Evolutionary conservation across 2,888 invertebrate species (phyloP), one percentile per base, ranked within the genome.

Genomic region (Artemia sp.): DNA sequence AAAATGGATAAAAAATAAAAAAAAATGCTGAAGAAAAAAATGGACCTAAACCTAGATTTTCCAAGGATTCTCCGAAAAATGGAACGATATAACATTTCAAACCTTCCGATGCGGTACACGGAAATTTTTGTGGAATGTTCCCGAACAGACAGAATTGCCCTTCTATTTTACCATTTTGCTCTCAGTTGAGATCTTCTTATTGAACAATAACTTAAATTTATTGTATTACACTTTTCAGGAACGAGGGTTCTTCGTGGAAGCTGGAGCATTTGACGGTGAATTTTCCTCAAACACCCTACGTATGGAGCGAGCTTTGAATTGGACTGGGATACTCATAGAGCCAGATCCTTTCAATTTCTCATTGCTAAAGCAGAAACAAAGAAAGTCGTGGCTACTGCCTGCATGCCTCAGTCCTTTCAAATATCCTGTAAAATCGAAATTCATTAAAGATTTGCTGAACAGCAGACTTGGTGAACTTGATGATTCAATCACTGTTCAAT

Each of bases 241-340:
- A 69, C 51, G 58, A 12, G 69, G 69, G 12, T 51, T 66, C 12
- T 69, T 69, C 12, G 50, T 69, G 12, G 69, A 69, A n/a, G 51
- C 52, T 64, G 69, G 69, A 6, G 69, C 69, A 14, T 66, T 69
- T 51, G 58, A 69, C 12, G 69, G 69, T 14, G 66, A 69, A 69
- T 12, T 69, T n/a, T 24, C 11, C 53, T 69, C 69, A 1, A 38
- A 69, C 12, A 67, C 69, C 24, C 50, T 69, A 12, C 9, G 1
- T 12, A n/a, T 69, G 14, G 69, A 69, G 38, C 50, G 24, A 38
- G 12, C 51, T 8, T 12, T 19, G 1, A 64, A 64, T 14, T 69
- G 69, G 69, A 67, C 69, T 58, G 69, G 69, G 12, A n/a, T 69
- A 14, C 53, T 69, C n/a, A 58, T 69, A 52, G 69, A 69, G 24